Evolutionary conservation across 2,888 invertebrate species (phyloP), one percentile per base, ranked within the genome.

Genomic region (Pachymerium ferrugineum): DNA sequence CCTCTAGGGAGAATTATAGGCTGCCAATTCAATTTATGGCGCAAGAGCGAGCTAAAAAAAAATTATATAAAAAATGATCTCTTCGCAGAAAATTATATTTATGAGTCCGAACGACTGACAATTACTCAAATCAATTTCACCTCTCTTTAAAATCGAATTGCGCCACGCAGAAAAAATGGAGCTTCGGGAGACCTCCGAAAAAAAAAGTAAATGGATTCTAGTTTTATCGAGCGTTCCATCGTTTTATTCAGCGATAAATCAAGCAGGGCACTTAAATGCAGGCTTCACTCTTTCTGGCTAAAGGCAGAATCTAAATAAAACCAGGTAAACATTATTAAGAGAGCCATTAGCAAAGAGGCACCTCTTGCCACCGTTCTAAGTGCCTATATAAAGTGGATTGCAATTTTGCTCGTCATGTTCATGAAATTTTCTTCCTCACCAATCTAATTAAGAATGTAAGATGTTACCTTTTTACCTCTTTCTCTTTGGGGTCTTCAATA

Each of bases 171-270:
- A 47, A 12, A 47, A 47, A 47, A 25, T n/a, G n/a, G n/a, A n/a
- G n/a, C n/a, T n/a, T n/a, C n/a, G n/a, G n/a, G n/a, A n/a, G n/a
- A n/a, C n/a, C n/a, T n/a, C n/a, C n/a, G n/a, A 25, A 54, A 54
- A 54, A 38, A 12, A n/a, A 8, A 16, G 16, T 8, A 54, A 54
- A 54, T 54, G 54, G 54, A 54, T 54, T 54, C 28, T 25, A 54
- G 54, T 54, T 54, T 54, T 54, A 54, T 54, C 54, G 54, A 54
- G 54, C 54, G 54, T 54, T 54, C 54, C 54, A 54, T 54, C 54
- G 54, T 54, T 54, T 54, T 25, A 54, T 54, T 54, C 25, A 25
- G 22, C 54, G 54, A 54, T 54, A 54, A 54, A 54, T 54, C 54
- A 54, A 47, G 54, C 28, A 54, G 25, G 54, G 54, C 54, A 54